Evolutionary conservation across 2,888 invertebrate species (phyloP).

Genomic region (Himalopsyche kuldschensis): DNA sequence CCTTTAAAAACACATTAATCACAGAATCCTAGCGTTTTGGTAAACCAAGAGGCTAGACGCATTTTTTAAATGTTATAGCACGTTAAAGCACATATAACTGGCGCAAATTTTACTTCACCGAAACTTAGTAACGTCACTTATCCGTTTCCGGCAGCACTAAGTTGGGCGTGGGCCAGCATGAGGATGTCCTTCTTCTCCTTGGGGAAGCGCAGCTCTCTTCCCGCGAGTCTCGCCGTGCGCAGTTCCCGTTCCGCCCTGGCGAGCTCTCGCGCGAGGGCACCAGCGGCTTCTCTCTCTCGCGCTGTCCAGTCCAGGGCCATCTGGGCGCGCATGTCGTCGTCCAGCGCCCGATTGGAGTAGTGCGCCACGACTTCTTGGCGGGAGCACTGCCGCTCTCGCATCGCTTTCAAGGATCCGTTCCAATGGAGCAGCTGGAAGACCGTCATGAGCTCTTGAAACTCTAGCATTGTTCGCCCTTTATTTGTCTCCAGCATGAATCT

Average conservation of each 20-base stretch:
- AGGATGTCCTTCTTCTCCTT: constrained; percentile 95
- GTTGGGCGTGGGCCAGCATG: constrained; percentile 84
- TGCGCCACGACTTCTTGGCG: constrained; percentile 91
- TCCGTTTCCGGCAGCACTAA: constrained; percentile 54
- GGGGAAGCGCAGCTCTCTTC: constrained; percentile 88
- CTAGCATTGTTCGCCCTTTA: constrained; percentile 92
- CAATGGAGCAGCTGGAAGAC: constrained; percentile 94
- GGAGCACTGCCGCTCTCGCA: constrained; percentile 93
- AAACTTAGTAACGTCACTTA: not conserved
- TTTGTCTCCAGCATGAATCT: constrained; percentile 78
- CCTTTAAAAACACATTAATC: not conserved
- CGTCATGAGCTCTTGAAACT: constrained; percentile 97
- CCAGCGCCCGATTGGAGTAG: constrained; percentile 88
- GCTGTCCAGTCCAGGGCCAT: constrained; percentile 97
- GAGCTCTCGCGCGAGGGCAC: constrained; percentile 79
- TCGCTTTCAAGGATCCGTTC: constrained; percentile 95
- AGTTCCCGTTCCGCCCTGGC: constrained; percentile 85
- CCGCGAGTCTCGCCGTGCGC: constrained; percentile 82
- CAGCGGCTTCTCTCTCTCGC: constrained; percentile 71
- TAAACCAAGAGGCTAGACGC: not conserved
- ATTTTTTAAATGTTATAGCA: not conserved
- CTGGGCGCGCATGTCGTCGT: constrained; percentile 94
- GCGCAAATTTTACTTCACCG: not conserved
- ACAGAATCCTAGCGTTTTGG: not conserved
- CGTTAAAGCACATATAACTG: not conserved